phyloP scores from a whole-genome alignment of 2,113 vertebrate species.

The Arizona elegans region DNA sequence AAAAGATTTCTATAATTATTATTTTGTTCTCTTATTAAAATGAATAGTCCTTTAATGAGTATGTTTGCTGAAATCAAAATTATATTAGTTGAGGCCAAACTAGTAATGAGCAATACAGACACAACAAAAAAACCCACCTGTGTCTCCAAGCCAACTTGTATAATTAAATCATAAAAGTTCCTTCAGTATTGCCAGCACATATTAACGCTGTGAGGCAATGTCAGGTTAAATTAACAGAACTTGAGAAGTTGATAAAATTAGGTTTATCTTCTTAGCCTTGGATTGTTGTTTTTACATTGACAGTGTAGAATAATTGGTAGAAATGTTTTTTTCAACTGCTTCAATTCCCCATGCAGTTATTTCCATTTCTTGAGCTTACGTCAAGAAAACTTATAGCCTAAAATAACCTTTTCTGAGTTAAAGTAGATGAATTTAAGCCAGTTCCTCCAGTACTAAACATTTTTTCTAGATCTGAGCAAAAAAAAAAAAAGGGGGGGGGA shows the following conservation, averaged over 20 bases:
- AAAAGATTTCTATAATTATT: conserved; percentile 31
- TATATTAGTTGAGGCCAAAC: conserved; percentile 6
- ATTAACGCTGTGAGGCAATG: conserved; percentile 25
- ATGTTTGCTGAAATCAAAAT: conserved; percentile 8
- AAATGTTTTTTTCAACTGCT: background rate
- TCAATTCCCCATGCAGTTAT: background rate
- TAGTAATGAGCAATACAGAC: conserved; percentile 5
- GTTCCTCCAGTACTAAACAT: background rate
- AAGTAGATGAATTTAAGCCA: background rate
- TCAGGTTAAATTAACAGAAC: conserved; percentile 29
- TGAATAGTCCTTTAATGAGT: conserved; percentile 17
- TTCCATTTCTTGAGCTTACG: background rate
- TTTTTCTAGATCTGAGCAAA: background rate
- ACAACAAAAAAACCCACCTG: background rate
- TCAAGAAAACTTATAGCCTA: background rate
- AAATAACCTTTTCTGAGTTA: background rate
- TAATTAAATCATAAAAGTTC: conserved; percentile 14
- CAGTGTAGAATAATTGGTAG: background rate
- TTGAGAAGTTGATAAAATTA: background rate
- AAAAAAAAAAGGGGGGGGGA: background rate
- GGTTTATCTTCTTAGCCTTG: background rate
- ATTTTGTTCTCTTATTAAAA: background rate
- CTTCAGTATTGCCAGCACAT: background rate
- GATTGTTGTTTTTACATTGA: background rate
- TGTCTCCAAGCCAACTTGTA: conserved; percentile 17